Evolutionary conservation across 2,888 invertebrate genomes (phyloP).

Genomic region (Ormyrus nitidulus): DNA sequence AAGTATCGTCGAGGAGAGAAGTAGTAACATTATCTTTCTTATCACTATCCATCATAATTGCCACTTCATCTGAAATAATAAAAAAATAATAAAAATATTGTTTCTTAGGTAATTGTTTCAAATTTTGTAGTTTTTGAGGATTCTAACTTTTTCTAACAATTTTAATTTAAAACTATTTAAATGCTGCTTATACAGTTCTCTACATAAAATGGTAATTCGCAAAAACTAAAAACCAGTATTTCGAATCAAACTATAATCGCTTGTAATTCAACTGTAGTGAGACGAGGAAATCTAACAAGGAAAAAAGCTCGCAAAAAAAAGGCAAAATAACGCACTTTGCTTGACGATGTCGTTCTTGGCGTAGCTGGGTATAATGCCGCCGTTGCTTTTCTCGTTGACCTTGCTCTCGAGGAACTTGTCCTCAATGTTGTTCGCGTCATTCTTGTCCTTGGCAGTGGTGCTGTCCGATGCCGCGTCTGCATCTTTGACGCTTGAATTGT

Average conservation of each 20-base stretch:
- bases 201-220: too few species aligned
- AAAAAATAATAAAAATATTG: constrained; percentile 28
- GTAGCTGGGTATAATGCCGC: constrained; percentile 65
- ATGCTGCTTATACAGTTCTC: too few species aligned
- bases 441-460: constrained; percentile 67
- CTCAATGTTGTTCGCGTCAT: constrained; percentile 69
- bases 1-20: constrained; percentile 80
- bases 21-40: constrained; percentile 85
- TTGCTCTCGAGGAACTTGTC: constrained; percentile 70
- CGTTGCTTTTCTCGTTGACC: constrained; percentile 63
- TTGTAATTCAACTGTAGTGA: not conserved
- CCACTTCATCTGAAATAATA: constrained; percentile 76
- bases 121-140: not conserved
- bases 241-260: too few species aligned
- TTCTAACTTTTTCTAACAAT: too few species aligned
- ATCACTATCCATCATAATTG: constrained; percentile 80
- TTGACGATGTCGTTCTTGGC: constrained; percentile 70
- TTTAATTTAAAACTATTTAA: too few species aligned
- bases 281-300: not conserved
- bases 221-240: too few species aligned
- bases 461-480: constrained; percentile 10
- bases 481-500: constrained; percentile 71
- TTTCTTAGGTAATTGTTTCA: not conserved
- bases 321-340: constrained; percentile 63
- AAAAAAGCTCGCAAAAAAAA: not conserved